Evolutionary conservation across 2,797 vertebrate genomes (phyloP).

Genomic region (Gymnoscopelus braueri): DNA sequence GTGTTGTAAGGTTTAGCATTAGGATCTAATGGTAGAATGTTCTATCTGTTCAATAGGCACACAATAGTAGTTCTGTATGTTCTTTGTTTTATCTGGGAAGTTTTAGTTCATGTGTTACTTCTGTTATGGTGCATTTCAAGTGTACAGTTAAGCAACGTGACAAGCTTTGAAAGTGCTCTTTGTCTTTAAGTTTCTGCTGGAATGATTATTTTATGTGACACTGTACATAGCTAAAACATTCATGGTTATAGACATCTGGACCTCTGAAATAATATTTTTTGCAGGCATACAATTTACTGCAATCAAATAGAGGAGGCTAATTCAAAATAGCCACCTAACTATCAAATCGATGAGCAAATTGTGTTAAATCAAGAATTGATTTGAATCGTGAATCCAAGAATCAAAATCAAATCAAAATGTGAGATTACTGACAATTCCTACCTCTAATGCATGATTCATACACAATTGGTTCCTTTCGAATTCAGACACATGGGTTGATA

Average conservation of each 20-base stretch:
- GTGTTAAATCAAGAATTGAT: no score
- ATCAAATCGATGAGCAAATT: no score
- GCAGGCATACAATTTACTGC: slow-evolving; percentile 8
- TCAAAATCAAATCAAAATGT: no score
- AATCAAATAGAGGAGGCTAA: no score
- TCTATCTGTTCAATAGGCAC: not conserved
- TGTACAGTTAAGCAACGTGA: slow-evolving; percentile 27
- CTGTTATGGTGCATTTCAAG: not conserved
- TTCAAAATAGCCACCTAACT: no score
- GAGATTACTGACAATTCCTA: no score
- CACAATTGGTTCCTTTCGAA: slow-evolving; percentile 17
- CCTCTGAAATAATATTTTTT: slow-evolving; percentile 16
- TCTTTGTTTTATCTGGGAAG: not conserved
- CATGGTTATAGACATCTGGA: not conserved
- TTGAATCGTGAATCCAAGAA: no score
- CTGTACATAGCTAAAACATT: slow-evolving; percentile 3
- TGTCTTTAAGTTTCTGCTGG: slow-evolving; percentile 26
- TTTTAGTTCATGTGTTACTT: slow-evolving; percentile 1
- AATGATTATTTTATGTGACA: slow-evolving; percentile 8
- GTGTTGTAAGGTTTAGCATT: slow-evolving; percentile 24
- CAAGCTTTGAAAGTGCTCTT: slow-evolving; percentile 44
- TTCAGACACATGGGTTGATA: slow-evolving; percentile 24
- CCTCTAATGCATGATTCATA: slow-evolving; percentile 14
- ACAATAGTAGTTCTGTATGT: not conserved
- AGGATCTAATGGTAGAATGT: slow-evolving; percentile 5